Conservation (phyloP, 1,140 invertebrate species). For the Laupala kohalensis region DNA sequence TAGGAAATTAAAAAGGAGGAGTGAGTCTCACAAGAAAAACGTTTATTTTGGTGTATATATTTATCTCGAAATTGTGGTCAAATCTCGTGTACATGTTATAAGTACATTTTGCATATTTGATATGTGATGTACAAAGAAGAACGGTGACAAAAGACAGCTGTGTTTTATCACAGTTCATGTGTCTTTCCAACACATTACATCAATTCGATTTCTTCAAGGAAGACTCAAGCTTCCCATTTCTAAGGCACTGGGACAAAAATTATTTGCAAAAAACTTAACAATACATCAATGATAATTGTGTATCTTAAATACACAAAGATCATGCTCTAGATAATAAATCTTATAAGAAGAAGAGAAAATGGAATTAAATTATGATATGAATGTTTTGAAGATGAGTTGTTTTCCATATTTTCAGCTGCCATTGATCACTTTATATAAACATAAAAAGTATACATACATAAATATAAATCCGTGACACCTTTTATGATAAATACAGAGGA, state of each 20-base stretch:
- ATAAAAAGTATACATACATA: not conserved
- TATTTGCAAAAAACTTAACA: not conserved
- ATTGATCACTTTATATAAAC: not conserved
- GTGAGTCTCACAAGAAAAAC: no score
- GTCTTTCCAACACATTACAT: not conserved
- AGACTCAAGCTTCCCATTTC: not conserved
- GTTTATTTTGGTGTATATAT: not conserved
- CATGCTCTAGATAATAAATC: not conserved
- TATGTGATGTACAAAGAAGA: not conserved
- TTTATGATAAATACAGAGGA: not conserved
- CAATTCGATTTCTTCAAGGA: not conserved
- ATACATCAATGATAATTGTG: not conserved
- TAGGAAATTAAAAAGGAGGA: no score
- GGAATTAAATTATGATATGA: not conserved
- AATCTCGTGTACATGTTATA: not conserved
- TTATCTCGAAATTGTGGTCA: not conserved
- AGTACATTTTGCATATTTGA: not conserved
- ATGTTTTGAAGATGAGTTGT: not conserved
- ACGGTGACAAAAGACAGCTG: not conserved
- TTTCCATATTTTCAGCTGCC: not conserved
- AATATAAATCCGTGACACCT: not conserved
- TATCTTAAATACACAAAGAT: not conserved
- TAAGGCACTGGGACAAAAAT: not conserved
- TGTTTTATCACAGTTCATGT: not conserved
- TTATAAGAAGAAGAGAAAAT: not conserved